Evolutionary conservation across 2,888 invertebrate genomes (phyloP), one percentile per base, ranked within the genome.

Genomic region (Amblyjoppa fuscipennis): DNA sequence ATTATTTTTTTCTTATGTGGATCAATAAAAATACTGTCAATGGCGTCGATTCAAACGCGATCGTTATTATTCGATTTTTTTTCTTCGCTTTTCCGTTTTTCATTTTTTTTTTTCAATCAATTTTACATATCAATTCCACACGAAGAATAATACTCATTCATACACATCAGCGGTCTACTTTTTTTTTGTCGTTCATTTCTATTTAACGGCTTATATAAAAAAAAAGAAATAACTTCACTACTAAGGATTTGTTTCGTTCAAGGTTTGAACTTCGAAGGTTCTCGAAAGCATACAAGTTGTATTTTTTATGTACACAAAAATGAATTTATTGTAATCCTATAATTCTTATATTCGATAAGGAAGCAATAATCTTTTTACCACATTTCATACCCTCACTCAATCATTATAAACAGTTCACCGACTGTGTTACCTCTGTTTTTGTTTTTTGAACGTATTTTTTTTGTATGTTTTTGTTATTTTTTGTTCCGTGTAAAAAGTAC

Each of bases 291-390:
- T 91, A 93, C 91, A 92, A 92, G 91, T 90, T 90, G 90, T 90
- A 89, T 92, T 64, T 61, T 64, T 93, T 92, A 93, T 93, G 90
- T 89, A 87, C 82, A 86, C 85, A 83, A 81, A 83, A 83, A 82
- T 86, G 86, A 84, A 82, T 86, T 91, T 90, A 90, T 91, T 88
- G 90, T 90, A 90, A 89, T 89, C 87, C 85, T 87, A 85, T 88
- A 87, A 84, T 84, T 90, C 90, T 93, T 92, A 92, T 87, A 41
- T 78, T 84, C 89, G 90, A 91, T 91, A 92, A 91, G 92, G 90
- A 92, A 92, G 92, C 92, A 92, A 91, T 92, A 87, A 92, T 92
- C 92, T 92, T 92, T 92, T 92, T 90, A 91, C 90, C 88, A 90
- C 88, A 89, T 86, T 90, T 91, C 88, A 88, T 88, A 87, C 75